Evolutionary conservation across 2,797 vertebrate genomes (phyloP).

Genomic region (Eulemur coronatus): DNA sequence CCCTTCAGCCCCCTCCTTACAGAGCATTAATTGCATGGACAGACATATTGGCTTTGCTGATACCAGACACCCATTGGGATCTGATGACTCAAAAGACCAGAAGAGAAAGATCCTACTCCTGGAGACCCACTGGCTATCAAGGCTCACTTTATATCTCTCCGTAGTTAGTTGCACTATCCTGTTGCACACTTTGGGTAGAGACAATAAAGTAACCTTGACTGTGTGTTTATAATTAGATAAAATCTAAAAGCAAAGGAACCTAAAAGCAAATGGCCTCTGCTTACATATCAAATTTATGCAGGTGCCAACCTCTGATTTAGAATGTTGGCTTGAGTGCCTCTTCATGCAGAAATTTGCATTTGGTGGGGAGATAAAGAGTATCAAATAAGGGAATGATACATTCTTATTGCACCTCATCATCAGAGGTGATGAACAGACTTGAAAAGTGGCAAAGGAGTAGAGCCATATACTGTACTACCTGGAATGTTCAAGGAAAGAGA

Average conservation of each 20-base stretch:
- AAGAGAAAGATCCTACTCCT: background rate
- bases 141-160: background rate
- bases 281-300: conserved; percentile 40
- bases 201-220: background rate
- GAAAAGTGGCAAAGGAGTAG: background rate
- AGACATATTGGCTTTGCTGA: background rate
- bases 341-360: conserved; percentile 8
- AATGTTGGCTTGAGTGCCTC: background rate
- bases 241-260: conserved; percentile 28
- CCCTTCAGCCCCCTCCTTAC: background rate
- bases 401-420: background rate
- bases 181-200: background rate
- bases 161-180: background rate
- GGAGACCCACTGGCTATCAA: background rate
- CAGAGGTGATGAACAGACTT: background rate
- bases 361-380: background rate
- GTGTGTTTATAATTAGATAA: conserved; percentile 10
- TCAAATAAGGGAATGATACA: background rate
- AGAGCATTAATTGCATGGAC: background rate
- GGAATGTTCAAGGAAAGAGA: background rate
- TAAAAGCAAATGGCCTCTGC: background rate
- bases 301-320: conserved; percentile 33
- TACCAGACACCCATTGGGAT: background rate
- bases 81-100: background rate
- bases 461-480: background rate